phyloP scores from a whole-genome alignment of 2,797 vertebrate species.

The Glossophaga mutica region DNA sequence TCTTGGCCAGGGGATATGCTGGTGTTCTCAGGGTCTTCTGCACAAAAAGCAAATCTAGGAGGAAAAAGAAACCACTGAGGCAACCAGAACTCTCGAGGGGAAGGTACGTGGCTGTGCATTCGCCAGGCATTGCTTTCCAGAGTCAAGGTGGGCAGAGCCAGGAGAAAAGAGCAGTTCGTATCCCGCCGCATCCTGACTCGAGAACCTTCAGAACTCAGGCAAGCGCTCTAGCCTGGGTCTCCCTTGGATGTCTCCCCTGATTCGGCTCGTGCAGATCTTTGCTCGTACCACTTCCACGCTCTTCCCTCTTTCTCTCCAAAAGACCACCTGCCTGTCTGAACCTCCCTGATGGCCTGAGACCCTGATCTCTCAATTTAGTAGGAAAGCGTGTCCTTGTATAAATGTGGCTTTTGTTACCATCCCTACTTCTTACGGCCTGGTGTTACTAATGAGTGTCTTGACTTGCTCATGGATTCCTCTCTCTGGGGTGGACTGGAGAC shows the following conservation, averaged over 20 bases:
- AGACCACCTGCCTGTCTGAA: neutral
- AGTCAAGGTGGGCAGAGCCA: neutral
- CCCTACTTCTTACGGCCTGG: neutral
- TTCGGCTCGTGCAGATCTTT: neutral
- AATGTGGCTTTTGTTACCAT: neutral
- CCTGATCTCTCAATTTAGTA: neutral
- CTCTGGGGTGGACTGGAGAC: neutral
- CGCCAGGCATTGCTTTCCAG: neutral
- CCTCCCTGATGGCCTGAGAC: too few relatives aligned
- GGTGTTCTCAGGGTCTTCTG: conserved; percentile 82
- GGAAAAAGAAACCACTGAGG: neutral
- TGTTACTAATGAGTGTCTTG: neutral
- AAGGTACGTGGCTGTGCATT: neutral
- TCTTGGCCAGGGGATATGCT: conserved; percentile 90
- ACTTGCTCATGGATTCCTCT: neutral
- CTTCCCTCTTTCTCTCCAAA: neutral
- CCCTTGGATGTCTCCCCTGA: neutral
- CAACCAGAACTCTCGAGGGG: neutral
- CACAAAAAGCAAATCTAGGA: conserved; percentile 91
- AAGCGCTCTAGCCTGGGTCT: neutral
- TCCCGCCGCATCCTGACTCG: neutral
- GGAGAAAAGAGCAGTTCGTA: neutral
- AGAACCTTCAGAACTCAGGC: neutral
- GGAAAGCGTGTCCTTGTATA: neutral
- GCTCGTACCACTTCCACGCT: neutral